Percentiles rank a stretch among this genome's conserved stretches.
Evolutionary conservation across 2,888 invertebrate species (phyloP).

Genomic region (Apoda limacodes): DNA sequence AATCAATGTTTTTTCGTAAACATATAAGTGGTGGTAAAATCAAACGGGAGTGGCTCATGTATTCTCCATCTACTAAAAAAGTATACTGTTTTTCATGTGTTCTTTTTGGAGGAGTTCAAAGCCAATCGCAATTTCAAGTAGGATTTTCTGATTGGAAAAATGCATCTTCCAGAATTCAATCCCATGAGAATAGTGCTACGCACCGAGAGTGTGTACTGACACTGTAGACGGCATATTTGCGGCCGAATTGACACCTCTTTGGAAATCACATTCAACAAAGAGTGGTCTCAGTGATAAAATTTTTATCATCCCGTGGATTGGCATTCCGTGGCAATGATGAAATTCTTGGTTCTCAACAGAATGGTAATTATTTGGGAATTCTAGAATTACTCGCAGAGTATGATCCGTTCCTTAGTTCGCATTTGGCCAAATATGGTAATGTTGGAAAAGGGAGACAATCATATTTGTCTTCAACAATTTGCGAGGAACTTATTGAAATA

Average conservation of each 20-base stretch:
- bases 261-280: slow-evolving; percentile 10
- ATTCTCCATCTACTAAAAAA: slow-evolving; percentile 8
- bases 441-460: slow-evolving; percentile 9
- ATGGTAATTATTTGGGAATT: slow-evolving; percentile 12
- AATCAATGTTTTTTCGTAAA: slow-evolving; percentile 9
- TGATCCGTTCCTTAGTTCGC: no score
- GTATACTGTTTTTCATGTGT: slow-evolving; percentile 11
- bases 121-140: slow-evolving; percentile 8
- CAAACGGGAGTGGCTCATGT: slow-evolving; percentile 10
- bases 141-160: slow-evolving; percentile 14
- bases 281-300: slow-evolving; percentile 8
- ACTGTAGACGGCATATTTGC: slow-evolving; percentile 9
- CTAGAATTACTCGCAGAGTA: slow-evolving; percentile 10
- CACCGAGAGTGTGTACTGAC: slow-evolving; percentile 11
- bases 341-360: slow-evolving; percentile 9
- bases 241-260: no score
- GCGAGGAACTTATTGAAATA: no score
- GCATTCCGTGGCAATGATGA: slow-evolving; percentile 9
- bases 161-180: slow-evolving; percentile 10
- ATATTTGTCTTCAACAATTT: slow-evolving; percentile 10
- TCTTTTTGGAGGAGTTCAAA: slow-evolving; percentile 10
- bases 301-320: slow-evolving; percentile 10
- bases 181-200: slow-evolving; percentile 9
- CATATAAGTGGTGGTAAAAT: slow-evolving; percentile 10
- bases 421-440: slow-evolving; percentile 8